phyloP scores from a whole-genome alignment of 2,113 vertebrate species.

The Argyrosomus japonicus region DNA sequence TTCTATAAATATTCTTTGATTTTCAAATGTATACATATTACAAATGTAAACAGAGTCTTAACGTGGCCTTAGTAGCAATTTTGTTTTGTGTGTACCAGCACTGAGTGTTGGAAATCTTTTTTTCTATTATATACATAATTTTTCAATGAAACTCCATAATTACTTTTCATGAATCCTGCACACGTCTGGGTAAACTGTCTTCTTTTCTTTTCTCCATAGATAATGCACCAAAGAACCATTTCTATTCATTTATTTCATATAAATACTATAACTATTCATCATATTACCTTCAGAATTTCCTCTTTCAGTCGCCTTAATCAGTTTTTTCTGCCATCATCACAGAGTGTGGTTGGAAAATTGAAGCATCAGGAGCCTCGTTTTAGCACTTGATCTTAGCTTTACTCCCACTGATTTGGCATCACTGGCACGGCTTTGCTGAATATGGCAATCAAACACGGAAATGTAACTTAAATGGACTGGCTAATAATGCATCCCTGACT shows the following conservation, averaged over 20 bases:
- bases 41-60: neutral
- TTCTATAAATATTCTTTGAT: neutral
- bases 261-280: conserved; percentile 46
- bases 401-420: conserved; percentile 73
- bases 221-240: conserved; percentile 34
- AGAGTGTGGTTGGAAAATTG: conserved; percentile 54
- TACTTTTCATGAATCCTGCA: neutral
- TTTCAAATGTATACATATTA: neutral
- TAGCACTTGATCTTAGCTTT: conserved; percentile 69
- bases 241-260: conserved; percentile 33
- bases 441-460: conserved; percentile 75
- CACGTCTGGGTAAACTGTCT: neutral
- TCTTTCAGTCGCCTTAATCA: conserved; percentile 34
- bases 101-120: neutral
- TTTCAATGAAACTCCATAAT: neutral
- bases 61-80: neutral
- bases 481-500: conserved; percentile 67
- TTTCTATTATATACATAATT: neutral
- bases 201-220: conserved; percentile 1
- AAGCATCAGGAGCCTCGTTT: conserved; percentile 62
- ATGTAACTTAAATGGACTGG: conserved; percentile 77
- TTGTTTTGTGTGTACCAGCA: neutral
- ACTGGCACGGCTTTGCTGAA: conserved; percentile 58
- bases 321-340: conserved; percentile 47
- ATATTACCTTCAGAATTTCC: conserved; percentile 39